phyloP scores from a whole-genome alignment of 1,140 invertebrate genomes.

The Pentalonia nigronervosa region DNA sequence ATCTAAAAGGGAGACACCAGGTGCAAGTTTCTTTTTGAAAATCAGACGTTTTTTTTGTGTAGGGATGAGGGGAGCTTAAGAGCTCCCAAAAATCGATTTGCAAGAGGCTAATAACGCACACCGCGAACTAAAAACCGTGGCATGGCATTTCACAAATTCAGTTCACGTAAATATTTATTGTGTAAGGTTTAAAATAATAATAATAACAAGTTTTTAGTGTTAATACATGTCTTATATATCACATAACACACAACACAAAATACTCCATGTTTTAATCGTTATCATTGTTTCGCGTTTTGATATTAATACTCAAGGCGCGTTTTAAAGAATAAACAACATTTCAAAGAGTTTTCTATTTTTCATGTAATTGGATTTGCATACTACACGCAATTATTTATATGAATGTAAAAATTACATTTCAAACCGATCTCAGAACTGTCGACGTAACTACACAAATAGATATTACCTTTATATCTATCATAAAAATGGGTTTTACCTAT shows the following conservation, averaged over 20 bases:
- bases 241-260: background rate
- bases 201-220: constrained; percentile 3
- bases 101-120: background rate
- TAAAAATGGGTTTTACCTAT: background rate
- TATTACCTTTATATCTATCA: background rate
- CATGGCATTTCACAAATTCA: background rate
- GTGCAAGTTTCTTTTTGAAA: constrained; percentile 57
- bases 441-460: background rate
- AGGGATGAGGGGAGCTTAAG: constrained; percentile 36
- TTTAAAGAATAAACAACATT: background rate
- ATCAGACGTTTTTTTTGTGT: background rate
- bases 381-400: background rate
- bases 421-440: background rate
- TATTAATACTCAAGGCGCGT: background rate
- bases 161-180: background rate
- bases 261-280: background rate
- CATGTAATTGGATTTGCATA: background rate
- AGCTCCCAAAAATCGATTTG: constrained; percentile 22
- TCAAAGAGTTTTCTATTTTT: background rate
- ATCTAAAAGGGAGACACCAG: constrained; percentile 49
- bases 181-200: constrained; percentile 6
- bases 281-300: background rate
- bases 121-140: background rate
- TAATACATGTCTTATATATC: background rate
- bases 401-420: background rate